phyloP scores from a whole-genome alignment of 2,113 vertebrate species.

The Psilopsiagon aymara region DNA sequence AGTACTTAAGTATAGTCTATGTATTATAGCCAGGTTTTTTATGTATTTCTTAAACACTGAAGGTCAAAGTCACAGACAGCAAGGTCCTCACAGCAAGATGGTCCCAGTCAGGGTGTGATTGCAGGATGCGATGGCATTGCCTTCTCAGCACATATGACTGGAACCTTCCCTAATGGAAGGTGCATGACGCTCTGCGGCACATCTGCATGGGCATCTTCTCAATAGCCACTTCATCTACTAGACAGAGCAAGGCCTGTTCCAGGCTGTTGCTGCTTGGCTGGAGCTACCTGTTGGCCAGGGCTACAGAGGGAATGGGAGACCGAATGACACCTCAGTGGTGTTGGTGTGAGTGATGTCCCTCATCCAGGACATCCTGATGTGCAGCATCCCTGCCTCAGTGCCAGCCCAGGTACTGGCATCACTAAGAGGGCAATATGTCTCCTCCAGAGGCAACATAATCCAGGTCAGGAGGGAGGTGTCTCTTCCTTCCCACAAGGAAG shows the following conservation, averaged over 20 bases:
- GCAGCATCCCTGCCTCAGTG: neutral
- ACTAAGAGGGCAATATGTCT: neutral
- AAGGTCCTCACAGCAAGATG: neutral
- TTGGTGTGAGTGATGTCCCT: neutral
- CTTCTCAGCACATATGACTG: accelerated
- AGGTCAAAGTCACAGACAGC: neutral
- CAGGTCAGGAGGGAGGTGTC: neutral
- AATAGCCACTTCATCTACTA: neutral
- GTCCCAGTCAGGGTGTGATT: accelerated
- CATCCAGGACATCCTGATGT: accelerated
- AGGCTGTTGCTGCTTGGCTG: accelerated
- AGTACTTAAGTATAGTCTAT: neutral
- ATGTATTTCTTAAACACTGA: neutral
- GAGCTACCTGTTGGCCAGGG: neutral
- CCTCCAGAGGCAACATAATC: neutral
- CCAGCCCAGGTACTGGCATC: neutral
- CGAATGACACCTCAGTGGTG: accelerated
- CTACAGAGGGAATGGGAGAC: neutral
- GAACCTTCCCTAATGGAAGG: neutral
- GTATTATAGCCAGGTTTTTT: neutral
- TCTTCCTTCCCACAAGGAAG: neutral
- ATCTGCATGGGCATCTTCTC: neutral
- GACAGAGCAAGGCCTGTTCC: neutral
- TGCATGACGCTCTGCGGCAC: accelerated
- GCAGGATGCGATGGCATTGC: accelerated